Percentiles rank a stretch among this genome's conserved stretches.
Conservation (phyloP, 1,140 invertebrate species). For the Harlomillsia oculata region DNA sequence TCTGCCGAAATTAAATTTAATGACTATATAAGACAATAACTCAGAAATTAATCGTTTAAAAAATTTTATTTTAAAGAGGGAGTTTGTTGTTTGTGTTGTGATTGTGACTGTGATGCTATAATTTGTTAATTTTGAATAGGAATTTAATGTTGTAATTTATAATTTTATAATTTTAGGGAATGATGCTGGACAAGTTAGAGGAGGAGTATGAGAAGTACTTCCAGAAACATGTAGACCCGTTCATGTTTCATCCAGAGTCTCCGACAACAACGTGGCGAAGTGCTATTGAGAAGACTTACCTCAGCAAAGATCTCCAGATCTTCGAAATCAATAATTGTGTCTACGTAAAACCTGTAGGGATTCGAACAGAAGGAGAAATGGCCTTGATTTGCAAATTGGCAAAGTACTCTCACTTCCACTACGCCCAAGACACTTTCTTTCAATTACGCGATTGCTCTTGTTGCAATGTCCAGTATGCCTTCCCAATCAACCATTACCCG, state of each 20-base stretch:
- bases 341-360: constrained; percentile 21
- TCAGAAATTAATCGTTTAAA: too few species aligned
- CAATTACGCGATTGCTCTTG: constrained; percentile 23
- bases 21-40: too few species aligned
- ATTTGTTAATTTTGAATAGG: background rate
- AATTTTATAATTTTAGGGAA: constrained; percentile 15
- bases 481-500: constrained; percentile 20
- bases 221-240: constrained; percentile 21
- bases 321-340: constrained; percentile 25
- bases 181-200: constrained; percentile 22
- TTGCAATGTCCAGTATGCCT: constrained; percentile 13
- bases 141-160: background rate
- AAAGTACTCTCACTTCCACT: constrained; percentile 28
- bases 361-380: constrained; percentile 22
- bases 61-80: too few species aligned
- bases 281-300: constrained; percentile 26
- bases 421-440: constrained; percentile 24
- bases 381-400: constrained; percentile 18
- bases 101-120: too few species aligned
- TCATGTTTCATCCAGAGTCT: constrained; percentile 16
- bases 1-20: too few species aligned
- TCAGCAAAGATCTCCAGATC: constrained; percentile 24
- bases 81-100: too few species aligned
- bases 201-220: constrained; percentile 24
- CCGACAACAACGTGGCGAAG: constrained; percentile 17